Base-by-base conservation (phyloP, 2,797 vertebrate species). In the Bucorvus abyssinicus region DNA sequence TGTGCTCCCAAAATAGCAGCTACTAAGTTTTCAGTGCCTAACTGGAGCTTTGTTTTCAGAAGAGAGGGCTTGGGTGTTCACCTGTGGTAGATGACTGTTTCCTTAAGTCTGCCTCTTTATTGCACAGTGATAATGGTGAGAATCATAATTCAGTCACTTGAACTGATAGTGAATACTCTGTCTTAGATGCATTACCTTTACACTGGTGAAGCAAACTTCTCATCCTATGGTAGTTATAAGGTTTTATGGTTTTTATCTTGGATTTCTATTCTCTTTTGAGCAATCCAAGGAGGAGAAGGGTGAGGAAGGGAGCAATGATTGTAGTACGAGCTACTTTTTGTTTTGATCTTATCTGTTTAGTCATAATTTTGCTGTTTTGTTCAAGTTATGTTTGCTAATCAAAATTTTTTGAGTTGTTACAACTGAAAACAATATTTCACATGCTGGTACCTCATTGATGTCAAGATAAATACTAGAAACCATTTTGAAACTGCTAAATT, bases 21-120 rank as follows among this genome's bases (percentile, higher is more conserved):
- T 83, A 5, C 29, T 63, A 50, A 87, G 57, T 64, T 91, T 89
- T 67, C 4, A 1, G 13, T 2, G 11, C 27, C 64, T 59, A 15
- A 36, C 36, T 70, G 73, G 10, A 80, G 56, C 64, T 94, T 84
- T 85, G 20, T 53, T 95, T 79, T 80, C 23, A 32, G 74, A 89
- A 45, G n/a, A 73, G 24, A 40, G 15, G 23, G 14, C 56, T 87
- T 84, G 74, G 61, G 21, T 94, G 49, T 67, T 89, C 7, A 10
- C 67, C 42, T 20, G 2, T 21, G n/a, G n/a, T 68, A 42, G 64
- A 20, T 60, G 20, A 29, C 34, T 2, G 0, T 88, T 80, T 57
- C 76, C 10, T 3, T 61, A 34, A 18, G 23, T 63, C 68, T 56
- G 10, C 49, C 24, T 64, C 45, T 65, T 45, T 45, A 10, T 38